Percentiles rank a stretch among this genome's conserved stretches.
These are phyloP conservation scores for Hypercompe scribonia DNA, from an alignment of 2,888 invertebrate species.

Conservation along the genomic window DNA sequence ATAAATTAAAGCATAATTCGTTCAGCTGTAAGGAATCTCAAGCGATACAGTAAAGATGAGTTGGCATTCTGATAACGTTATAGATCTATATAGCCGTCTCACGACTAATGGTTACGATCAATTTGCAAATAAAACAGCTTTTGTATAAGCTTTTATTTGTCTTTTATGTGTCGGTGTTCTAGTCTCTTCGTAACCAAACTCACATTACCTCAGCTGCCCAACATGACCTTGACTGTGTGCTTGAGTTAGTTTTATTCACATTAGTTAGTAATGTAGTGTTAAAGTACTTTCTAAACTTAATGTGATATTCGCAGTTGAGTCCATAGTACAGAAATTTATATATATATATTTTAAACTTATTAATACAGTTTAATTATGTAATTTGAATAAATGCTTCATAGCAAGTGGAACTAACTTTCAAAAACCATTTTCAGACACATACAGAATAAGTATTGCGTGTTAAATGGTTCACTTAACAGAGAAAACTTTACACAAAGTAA, in stretches of 20 bases:
- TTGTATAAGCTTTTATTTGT: background rate
- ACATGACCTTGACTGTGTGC: background rate
- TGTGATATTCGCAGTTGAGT: background rate
- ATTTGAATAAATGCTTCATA: no score
- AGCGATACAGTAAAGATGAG: background rate
- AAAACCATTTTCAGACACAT: no score
- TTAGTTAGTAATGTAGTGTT: no score
- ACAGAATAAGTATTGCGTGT: background rate
- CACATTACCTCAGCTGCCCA: background rate
- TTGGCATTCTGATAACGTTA: background rate
- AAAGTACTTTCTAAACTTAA: no score
- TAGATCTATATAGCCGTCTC: background rate
- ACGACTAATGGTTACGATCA: background rate
- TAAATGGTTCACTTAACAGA: constrained; percentile 5
- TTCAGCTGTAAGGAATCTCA: background rate
- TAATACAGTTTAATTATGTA: no score
- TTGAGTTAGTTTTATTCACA: no score
- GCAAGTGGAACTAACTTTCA: no score
- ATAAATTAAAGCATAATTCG: constrained; percentile 19
- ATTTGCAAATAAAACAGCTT: background rate
- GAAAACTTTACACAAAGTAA: constrained; percentile 14
- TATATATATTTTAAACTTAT: no score
- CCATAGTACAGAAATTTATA: no score
- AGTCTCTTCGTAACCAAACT: background rate
- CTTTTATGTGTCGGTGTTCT: no score